phyloP scores from a whole-genome alignment of 2,888 invertebrate genomes.

The Euplexia lucipara region DNA sequence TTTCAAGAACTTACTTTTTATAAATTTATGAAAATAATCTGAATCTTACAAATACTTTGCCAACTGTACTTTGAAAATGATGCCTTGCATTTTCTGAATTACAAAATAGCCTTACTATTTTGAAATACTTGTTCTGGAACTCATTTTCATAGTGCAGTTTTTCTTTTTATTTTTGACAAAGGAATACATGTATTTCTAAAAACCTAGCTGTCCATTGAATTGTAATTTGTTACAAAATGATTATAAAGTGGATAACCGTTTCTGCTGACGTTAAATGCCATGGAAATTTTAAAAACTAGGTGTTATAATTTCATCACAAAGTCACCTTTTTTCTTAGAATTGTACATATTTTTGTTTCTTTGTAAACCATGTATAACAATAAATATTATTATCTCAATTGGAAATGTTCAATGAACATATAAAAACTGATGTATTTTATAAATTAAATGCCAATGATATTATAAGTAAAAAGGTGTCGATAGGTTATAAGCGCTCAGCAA shows the following conservation, averaged over 20 bases:
- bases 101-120: background rate
- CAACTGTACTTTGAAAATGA: background rate
- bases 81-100: background rate
- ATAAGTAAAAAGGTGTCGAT: no score
- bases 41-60: background rate
- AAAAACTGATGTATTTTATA: slow-evolving; percentile 10
- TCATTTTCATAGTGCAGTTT: background rate
- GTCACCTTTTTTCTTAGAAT: background rate
- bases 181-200: no score
- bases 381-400: slow-evolving; percentile 7
- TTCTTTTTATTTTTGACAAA: no score
- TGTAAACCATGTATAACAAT: background rate
- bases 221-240: no score
- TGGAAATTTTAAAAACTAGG: no score
- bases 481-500: no score
- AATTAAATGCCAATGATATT: no score
- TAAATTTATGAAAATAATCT: background rate
- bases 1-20: background rate
- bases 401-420: slow-evolving; percentile 5
- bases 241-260: no score
- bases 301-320: no score
- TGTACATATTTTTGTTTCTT: slow-evolving; percentile 2
- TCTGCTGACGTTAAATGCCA: no score
- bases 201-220: no score
- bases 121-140: background rate